Conservation (phyloP, 2,888 invertebrate species). For the Calameuta pallipes region DNA sequence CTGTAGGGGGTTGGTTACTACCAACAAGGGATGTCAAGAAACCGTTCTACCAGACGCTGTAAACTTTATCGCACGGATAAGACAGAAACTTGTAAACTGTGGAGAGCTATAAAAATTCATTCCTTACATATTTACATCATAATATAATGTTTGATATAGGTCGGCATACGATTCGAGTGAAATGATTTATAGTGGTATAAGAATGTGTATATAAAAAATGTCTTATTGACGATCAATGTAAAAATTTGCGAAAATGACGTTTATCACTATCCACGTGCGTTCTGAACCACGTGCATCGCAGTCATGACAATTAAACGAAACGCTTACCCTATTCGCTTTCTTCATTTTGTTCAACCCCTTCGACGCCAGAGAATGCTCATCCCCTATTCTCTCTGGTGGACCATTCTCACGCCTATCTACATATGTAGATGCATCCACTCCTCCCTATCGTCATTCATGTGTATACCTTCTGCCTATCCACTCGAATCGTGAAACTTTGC, state of each 20-base stretch:
- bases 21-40: neutral
- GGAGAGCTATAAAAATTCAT: conserved; percentile 55
- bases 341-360: neutral
- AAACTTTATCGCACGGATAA: conserved; percentile 59
- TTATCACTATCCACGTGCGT: neutral
- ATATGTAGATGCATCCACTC: neutral
- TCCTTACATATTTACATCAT: conserved; percentile 55
- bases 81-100: conserved; percentile 51
- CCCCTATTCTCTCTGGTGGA: neutral
- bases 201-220: neutral
- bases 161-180: neutral
- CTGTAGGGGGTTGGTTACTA: neutral
- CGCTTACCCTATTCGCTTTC: neutral
- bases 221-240: neutral
- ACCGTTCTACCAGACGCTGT: conserved; percentile 47
- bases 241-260: neutral
- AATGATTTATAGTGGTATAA: neutral
- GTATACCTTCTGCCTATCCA: neutral
- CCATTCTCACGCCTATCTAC: neutral
- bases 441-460: neutral
- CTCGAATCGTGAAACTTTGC: neutral
- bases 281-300: neutral
- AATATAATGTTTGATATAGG: conserved; percentile 38
- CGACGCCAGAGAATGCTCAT: neutral
- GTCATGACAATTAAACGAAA: neutral